Evolutionary conservation across 2,797 vertebrate species (phyloP).

Genomic region (Chlorospingus semifuscus): DNA sequence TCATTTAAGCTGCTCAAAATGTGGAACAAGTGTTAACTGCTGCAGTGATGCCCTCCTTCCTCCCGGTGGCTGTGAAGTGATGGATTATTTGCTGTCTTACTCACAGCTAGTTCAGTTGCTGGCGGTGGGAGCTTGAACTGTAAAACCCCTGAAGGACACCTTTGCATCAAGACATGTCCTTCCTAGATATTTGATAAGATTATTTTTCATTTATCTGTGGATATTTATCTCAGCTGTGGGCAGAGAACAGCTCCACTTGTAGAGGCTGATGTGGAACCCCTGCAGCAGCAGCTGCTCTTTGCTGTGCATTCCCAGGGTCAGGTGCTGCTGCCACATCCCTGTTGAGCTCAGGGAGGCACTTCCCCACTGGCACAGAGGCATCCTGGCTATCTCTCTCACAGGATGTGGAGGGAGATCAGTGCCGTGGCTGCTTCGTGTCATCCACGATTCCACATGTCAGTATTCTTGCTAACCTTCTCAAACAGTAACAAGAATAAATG

Average conservation of each 20-base stretch:
- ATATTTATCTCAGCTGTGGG: not conserved
- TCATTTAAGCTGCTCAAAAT: not conserved
- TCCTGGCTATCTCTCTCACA: not conserved
- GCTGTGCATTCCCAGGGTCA: not conserved
- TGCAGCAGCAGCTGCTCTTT: accelerated
- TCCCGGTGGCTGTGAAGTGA: not conserved
- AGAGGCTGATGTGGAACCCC: accelerated
- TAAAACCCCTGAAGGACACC: not conserved
- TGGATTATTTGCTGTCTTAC: not conserved
- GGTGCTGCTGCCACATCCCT: not conserved
- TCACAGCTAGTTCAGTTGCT: not conserved
- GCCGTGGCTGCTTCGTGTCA: constrained; percentile 1
- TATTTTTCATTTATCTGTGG: not conserved
- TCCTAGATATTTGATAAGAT: not conserved
- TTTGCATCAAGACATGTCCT: not conserved
- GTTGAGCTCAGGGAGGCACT: not conserved
- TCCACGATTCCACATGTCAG: not conserved
- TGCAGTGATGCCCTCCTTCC: accelerated
- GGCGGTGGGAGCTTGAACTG: not conserved
- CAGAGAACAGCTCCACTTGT: accelerated
- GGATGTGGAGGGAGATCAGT: not conserved
- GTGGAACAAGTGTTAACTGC: accelerated
- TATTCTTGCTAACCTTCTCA: constrained; percentile 30
- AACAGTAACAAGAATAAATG: not conserved
- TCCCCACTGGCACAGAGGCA: accelerated